phyloP scores from a whole-genome alignment of 2,113 vertebrate genomes.

The Verasper variegatus region DNA sequence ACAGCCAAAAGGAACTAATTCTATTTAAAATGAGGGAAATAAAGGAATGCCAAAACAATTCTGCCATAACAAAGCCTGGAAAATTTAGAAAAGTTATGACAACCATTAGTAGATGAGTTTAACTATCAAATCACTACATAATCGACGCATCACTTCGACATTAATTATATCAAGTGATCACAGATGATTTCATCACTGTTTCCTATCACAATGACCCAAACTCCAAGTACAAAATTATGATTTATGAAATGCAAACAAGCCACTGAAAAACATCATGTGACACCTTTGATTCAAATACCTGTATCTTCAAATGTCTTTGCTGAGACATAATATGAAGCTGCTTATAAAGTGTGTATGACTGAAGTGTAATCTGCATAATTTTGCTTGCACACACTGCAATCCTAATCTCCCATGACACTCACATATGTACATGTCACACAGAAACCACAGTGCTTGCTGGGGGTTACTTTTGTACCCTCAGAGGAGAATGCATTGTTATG shows the following conservation, averaged over 20 bases:
- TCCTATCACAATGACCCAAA: not conserved
- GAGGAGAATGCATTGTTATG: constrained; percentile 55
- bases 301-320: not conserved
- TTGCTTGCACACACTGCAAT: constrained; percentile 26
- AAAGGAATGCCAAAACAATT: not conserved
- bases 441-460: constrained; percentile 12
- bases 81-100: not conserved
- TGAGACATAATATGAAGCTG: not conserved
- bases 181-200: constrained; percentile 6
- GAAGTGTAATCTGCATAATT: not conserved
- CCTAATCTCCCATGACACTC: constrained; percentile 14
- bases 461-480: constrained; percentile 24
- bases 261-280: not conserved
- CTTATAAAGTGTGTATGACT: constrained; percentile 8
- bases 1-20: not conserved
- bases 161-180: not conserved
- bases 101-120: not conserved
- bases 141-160: not conserved
- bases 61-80: not conserved
- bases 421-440: constrained; percentile 21
- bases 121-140: not conserved
- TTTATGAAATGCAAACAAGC: not conserved
- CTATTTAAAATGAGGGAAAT: not conserved
- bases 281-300: not conserved
- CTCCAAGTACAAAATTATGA: not conserved